Evolutionary conservation across 2,113 vertebrate species (phyloP), one percentile per base, ranked within the genome.

Genomic region (Typhlomys cinereus): DNA sequence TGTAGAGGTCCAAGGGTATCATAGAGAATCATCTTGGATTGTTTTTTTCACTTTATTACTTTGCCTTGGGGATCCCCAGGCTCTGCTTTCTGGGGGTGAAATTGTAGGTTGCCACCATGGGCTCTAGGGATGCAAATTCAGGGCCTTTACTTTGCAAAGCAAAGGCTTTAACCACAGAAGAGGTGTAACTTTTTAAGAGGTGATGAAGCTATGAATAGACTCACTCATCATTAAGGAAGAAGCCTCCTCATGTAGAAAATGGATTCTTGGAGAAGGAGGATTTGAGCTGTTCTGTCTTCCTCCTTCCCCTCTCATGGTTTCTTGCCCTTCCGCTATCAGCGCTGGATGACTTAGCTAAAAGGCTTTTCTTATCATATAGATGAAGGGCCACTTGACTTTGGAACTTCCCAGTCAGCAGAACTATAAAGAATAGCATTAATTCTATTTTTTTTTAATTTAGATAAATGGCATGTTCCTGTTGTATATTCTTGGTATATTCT

Each of bases 171-270:
- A n/a, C n/a, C n/a, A n/a, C n/a, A n/a, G n/a, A n/a, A n/a, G n/a
- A n/a, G 18, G 61, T 10, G 39, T 74, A 7, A 48, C n/a, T 7
- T 41, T 39, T 66, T 9, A 54, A 50, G 44, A 73, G 44, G 21
- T 8, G 1, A 57, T 46, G 89, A 66, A n/a, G 23, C 6, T 4
- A 5, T 36, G 59, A 54, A 34, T 66, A n/a, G 50, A 69, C 34
- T n/a, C 14, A 7, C 15, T 18, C 1, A 1, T 34, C 5, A 14
- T 13, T n/a, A 2, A 9, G 20, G 54, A 7, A 62, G 39, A 34
- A 34, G 36, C 2, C 12, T 46, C 9, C 29, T 54, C 34, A 50
- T 8, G 7, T 36, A 39, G 73, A 31, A 31, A 52, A 10, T 21
- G 50, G 87, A 31, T 44, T 80, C 31, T 21, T n/a, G 39, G 7